Evolutionary conservation across 2,113 vertebrate genomes (phyloP).

Genomic region (Sapayoa aenigma): DNA sequence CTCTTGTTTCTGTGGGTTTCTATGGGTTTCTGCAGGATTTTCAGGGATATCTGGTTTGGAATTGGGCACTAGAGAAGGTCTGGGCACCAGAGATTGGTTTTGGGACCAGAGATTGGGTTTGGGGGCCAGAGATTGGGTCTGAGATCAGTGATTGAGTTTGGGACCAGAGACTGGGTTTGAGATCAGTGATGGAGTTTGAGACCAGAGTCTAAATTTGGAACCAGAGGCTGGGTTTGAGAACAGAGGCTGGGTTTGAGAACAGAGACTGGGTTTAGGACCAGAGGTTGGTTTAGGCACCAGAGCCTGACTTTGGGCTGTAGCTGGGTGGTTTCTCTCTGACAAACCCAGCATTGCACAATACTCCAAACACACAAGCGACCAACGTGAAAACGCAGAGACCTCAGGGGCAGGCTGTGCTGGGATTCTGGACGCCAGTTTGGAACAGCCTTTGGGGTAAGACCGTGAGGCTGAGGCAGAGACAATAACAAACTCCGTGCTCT

Average conservation of each 20-base stretch:
- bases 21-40: background rate
- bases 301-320: background rate
- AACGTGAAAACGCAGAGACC: fast-evolving
- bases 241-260: background rate
- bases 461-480: background rate
- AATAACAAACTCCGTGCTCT: background rate
- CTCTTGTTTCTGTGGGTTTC: background rate
- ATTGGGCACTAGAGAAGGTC: too few species aligned
- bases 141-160: too few species aligned
- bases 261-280: background rate
- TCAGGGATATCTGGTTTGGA: background rate
- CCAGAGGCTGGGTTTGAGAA: background rate
- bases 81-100: background rate
- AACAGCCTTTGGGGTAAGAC: background rate
- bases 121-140: background rate
- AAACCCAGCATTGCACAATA: background rate
- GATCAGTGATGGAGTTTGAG: too few species aligned
- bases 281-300: background rate
- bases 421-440: background rate
- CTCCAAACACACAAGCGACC: fast-evolving
- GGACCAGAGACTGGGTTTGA: too few species aligned
- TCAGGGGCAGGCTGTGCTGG: background rate
- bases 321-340: background rate
- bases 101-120: background rate
- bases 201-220: background rate